Conservation (phyloP, 1,140 invertebrate species). For the Pseudomyrmex sp. region DNA sequence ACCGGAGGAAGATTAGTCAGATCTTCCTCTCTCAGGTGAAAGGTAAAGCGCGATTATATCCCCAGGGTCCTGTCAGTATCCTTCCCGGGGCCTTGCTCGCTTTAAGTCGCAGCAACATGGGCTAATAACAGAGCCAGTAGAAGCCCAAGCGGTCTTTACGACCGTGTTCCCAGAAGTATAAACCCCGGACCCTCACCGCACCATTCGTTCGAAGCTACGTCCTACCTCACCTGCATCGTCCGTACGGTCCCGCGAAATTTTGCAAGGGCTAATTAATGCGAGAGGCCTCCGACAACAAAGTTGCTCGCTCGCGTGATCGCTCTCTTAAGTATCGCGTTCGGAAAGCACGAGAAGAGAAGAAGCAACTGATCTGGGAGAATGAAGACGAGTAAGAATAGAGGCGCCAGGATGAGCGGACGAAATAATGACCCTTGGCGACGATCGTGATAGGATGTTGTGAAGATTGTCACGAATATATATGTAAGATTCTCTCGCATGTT, state of each 20-base stretch:
- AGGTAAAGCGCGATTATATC: conserved; percentile 81
- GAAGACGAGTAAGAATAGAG: conserved; percentile 38
- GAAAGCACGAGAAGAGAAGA: conserved; percentile 58
- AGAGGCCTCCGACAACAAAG: conserved; percentile 51
- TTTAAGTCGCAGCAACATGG: conserved; percentile 76
- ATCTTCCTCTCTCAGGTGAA: conserved; percentile 76
- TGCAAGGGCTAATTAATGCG: conserved; percentile 65
- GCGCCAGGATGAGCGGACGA: conserved; percentile 57
- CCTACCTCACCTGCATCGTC: conserved; percentile 31
- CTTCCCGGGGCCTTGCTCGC: conserved; percentile 73
- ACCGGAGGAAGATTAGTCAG: conserved; percentile 77
- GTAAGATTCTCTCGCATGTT: conserved; percentile 52
- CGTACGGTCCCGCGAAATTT: conserved; percentile 53
- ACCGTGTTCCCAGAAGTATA: conserved; percentile 84
- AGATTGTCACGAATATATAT: conserved; percentile 55
- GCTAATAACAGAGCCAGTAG: conserved; percentile 83
- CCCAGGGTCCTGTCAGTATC: conserved; percentile 69
- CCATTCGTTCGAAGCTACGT: conserved; percentile 33
- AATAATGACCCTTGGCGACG: conserved; percentile 57
- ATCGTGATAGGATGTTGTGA: conserved; percentile 43
- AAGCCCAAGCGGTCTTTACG: conserved; percentile 82
- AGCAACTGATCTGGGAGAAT: conserved; percentile 46
- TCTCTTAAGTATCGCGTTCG: conserved; percentile 34
- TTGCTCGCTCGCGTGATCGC: conserved; percentile 68
- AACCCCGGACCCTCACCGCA: conserved; percentile 71